Percentiles rank a stretch among this genome's conserved stretches.
Evolutionary conservation across 92 coral and sea anemone genomes (phyloP).

Genomic region (Umimayanthus kanabou): DNA sequence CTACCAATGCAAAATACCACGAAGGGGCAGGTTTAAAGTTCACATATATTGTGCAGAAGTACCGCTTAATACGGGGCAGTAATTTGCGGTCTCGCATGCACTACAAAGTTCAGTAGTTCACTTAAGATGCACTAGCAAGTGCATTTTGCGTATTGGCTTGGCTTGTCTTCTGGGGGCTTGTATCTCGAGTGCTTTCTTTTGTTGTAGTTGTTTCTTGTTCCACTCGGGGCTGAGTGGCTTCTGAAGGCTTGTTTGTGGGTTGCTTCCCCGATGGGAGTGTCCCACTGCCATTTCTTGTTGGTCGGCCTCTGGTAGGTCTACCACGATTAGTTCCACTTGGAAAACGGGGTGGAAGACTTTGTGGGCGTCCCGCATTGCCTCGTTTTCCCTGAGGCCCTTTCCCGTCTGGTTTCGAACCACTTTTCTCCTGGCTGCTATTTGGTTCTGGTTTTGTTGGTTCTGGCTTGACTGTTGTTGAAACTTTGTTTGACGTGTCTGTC

Average conservation of each 20-base stretch:
- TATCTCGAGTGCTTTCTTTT: constrained; percentile 49
- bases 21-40: constrained; percentile 4
- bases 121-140: constrained; percentile 39
- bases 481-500: constrained; percentile 26
- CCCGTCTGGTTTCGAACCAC: constrained; percentile 60
- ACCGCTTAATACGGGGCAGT: constrained; percentile 38
- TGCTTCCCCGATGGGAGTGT: constrained; percentile 4
- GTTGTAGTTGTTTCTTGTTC: constrained; percentile 47
- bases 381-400: constrained; percentile 55
- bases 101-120: constrained; percentile 27
- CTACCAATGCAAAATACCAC: constrained; percentile 41
- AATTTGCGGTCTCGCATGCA: constrained; percentile 26
- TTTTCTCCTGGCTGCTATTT: constrained; percentile 60
- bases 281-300: constrained; percentile 27
- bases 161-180: constrained; percentile 71
- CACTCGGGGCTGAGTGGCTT: constrained; percentile 64
- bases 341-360: constrained; percentile 29
- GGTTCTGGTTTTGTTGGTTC: constrained; percentile 61
- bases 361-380: constrained; percentile 3
- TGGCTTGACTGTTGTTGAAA: constrained; percentile 65
- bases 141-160: constrained; percentile 62
- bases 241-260: constrained; percentile 33
- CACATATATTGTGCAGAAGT: constrained; percentile 23
- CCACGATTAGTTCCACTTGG: constrained; percentile 30
- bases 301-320: constrained; percentile 32